These are phyloP conservation scores for Mobula birostris DNA, from an alignment of 2,113 vertebrate species.

Conservation along the genomic window DNA sequence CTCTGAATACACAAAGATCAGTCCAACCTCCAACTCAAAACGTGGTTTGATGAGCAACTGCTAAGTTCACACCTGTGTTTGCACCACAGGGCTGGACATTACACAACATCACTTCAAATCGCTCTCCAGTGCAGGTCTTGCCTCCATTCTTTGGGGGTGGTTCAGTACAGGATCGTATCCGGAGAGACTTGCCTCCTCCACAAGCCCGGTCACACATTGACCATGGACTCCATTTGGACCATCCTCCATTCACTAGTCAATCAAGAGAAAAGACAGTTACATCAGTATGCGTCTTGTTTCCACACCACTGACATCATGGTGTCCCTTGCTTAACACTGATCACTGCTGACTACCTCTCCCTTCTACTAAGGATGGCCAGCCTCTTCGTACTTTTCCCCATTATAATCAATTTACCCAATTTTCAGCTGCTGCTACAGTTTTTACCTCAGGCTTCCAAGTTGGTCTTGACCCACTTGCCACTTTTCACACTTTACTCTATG, in stretches of 20 bases:
- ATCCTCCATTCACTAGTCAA: constrained; percentile 67
- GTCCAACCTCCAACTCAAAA: not conserved
- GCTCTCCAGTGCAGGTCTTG: constrained; percentile 64
- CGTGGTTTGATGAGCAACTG: too few species aligned
- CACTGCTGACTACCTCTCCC: not conserved
- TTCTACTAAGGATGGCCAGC: too few species aligned
- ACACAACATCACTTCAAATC: constrained; percentile 71
- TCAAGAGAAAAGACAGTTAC: constrained; percentile 47
- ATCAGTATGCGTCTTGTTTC: not conserved
- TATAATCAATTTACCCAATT: too few species aligned
- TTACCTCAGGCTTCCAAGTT: too few species aligned
- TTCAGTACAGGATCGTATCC: constrained; percentile 70
- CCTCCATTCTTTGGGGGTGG: constrained; percentile 84
- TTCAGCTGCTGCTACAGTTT: too few species aligned
- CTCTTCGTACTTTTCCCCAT: too few species aligned
- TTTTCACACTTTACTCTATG: too few species aligned
- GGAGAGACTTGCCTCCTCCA: constrained; percentile 67
- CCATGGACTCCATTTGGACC: constrained; percentile 82
- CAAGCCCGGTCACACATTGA: constrained; percentile 74
- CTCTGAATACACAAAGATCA: not conserved
- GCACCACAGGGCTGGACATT: constrained; percentile 73
- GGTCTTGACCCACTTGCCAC: too few species aligned
- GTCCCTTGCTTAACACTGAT: not conserved
- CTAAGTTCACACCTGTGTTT: constrained; percentile 32
- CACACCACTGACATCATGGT: too few species aligned